Evolutionary conservation across 1,140 invertebrate genomes (phyloP).

Genomic region (Andrena cerasifolii): DNA sequence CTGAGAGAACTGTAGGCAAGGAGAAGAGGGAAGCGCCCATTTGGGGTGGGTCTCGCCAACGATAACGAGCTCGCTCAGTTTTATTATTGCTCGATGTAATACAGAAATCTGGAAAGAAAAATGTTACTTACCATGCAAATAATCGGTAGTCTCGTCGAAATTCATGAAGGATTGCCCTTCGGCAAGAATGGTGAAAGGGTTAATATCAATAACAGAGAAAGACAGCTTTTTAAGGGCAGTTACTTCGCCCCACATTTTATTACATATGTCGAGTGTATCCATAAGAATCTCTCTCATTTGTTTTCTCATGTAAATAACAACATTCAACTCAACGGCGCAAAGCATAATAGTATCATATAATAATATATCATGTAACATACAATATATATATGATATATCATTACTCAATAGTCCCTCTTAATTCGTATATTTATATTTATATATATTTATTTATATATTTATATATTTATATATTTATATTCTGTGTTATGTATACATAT

Average conservation of each 20-base stretch:
- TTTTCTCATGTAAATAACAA: conserved; percentile 75
- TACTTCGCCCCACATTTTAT: conserved; percentile 73
- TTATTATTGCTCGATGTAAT: too few relatives aligned
- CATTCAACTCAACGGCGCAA: conserved; percentile 80
- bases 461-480: conserved; percentile 74
- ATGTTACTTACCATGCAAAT: too few relatives aligned
- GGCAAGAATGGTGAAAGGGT: background rate
- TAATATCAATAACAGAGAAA: background rate
- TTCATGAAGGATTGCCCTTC: too few relatives aligned
- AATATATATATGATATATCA: conserved; percentile 76
- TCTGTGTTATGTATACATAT: conserved; percentile 73
- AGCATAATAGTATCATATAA: conserved; percentile 78
- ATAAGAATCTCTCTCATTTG: conserved; percentile 73
- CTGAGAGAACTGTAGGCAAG: too few relatives aligned
- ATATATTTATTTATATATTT: too few relatives aligned
- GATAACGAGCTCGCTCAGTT: too few relatives aligned
- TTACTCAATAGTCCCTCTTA: conserved; percentile 72
- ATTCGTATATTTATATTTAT: conserved; percentile 68
- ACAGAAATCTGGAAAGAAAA: too few relatives aligned
- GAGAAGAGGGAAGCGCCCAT: too few relatives aligned
- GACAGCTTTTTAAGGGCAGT: conserved; percentile 39
- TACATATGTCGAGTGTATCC: conserved; percentile 77
- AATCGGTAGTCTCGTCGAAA: too few relatives aligned
- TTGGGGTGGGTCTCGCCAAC: too few relatives aligned
- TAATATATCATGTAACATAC: conserved; percentile 77